These are phyloP conservation scores for Polyergus mexicanus DNA, from an alignment of 1,140 invertebrate species.

Conservation along the genomic window DNA sequence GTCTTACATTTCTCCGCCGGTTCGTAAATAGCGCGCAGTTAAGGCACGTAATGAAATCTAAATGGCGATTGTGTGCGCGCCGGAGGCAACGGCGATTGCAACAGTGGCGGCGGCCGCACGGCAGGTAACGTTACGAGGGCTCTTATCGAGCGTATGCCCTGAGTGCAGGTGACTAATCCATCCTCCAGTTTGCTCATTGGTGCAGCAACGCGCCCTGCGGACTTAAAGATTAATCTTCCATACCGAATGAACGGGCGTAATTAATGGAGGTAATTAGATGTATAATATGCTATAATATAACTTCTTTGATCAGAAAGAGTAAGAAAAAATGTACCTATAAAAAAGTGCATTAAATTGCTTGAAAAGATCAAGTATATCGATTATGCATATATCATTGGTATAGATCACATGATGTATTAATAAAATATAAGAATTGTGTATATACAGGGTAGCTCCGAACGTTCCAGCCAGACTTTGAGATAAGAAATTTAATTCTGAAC, in stretches of 20 bases:
- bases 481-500: no score
- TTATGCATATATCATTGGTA: background rate
- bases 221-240: conserved; percentile 48
- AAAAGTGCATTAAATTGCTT: conserved; percentile 5
- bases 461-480: no score
- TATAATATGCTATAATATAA: conserved; percentile 28
- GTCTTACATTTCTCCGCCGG: conserved; percentile 45
- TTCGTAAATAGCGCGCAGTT: conserved; percentile 53
- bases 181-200: conserved; percentile 70
- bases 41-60: conserved; percentile 77
- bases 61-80: conserved; percentile 61
- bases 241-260: conserved; percentile 46
- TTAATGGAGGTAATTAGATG: conserved; percentile 47
- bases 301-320: background rate
- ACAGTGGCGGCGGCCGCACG: conserved; percentile 37
- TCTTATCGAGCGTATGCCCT: conserved; percentile 76
- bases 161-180: conserved; percentile 73
- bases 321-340: background rate
- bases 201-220: conserved; percentile 44
- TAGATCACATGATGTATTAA: background rate
- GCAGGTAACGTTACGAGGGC: conserved; percentile 64
- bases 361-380: background rate
- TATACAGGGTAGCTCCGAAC: no score
- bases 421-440: background rate
- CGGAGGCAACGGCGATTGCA: conserved; percentile 58